Evolutionary conservation across 35 echinoderm and acorn worm genomes (phyloP).

Genomic region (Chiridota heheva): DNA sequence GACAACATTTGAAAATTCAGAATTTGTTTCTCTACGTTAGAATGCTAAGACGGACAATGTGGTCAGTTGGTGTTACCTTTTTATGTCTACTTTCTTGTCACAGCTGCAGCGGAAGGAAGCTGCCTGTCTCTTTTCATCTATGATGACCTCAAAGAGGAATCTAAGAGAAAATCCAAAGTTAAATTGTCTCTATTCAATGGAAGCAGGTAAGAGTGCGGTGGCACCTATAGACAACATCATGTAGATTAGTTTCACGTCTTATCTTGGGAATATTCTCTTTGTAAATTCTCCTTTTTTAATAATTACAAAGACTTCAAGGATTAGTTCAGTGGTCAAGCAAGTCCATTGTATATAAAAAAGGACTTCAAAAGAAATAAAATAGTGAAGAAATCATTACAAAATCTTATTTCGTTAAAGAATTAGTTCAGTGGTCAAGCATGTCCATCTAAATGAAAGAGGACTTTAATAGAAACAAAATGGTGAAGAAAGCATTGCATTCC

Average conservation of each 20-base stretch:
- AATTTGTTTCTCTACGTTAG: no score
- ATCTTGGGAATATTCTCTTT: not conserved
- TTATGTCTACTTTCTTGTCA: conserved; percentile 16
- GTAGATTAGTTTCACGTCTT: not conserved
- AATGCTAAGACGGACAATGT: no score
- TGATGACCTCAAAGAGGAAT: conserved; percentile 80
- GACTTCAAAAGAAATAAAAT: no score
- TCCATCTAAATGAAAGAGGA: no score
- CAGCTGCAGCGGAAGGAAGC: conserved; percentile 91
- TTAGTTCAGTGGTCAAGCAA: not conserved
- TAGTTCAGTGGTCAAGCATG: no score
- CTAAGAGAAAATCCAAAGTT: conserved; percentile 62
- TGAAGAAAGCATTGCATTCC: no score
- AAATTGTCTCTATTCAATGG: conserved; percentile 47
- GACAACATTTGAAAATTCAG: no score
- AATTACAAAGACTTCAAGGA: not conserved
- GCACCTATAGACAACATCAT: not conserved
- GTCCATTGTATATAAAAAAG: not conserved
- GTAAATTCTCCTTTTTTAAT: not conserved
- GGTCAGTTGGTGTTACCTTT: no score
- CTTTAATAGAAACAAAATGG: no score
- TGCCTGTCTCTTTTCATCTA: conserved; percentile 66
- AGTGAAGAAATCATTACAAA: no score
- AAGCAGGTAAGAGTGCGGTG: conserved; percentile 18
- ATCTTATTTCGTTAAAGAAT: no score